phyloP scores from a whole-genome alignment of 2,113 vertebrate species.

The Pseudorectes ferrugineus region DNA sequence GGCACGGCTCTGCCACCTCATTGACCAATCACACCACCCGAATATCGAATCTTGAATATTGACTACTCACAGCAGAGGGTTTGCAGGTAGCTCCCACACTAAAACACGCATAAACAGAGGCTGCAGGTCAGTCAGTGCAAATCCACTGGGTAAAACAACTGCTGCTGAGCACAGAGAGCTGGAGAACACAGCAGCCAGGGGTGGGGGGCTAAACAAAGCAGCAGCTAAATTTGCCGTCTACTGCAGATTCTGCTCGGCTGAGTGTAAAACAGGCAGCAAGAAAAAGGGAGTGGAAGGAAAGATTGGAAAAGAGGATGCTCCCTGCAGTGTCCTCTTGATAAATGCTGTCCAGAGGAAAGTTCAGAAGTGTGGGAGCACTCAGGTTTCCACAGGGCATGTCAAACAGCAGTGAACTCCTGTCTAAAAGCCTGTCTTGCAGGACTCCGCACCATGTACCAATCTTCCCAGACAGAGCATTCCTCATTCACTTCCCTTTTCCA shows the following conservation, averaged over 20 bases:
- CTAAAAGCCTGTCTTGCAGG: not conserved
- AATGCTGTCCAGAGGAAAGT: not conserved
- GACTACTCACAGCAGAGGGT: not conserved
- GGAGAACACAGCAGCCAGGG: not conserved
- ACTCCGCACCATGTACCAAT: not conserved
- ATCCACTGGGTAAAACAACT: not conserved
- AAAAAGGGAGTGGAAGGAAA: not conserved
- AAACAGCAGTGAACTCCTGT: not conserved
- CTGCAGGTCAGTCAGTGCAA: not conserved
- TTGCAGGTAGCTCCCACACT: not conserved
- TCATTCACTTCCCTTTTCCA: not conserved
- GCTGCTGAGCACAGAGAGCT: not conserved
- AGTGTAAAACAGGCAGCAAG: not conserved
- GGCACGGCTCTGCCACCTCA: conserved; percentile 40
- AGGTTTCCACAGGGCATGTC: not conserved
- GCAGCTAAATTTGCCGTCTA: not conserved
- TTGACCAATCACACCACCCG: conserved; percentile 41
- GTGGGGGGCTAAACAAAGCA: not conserved
- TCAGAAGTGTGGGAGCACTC: not conserved
- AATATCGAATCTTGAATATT: conserved; percentile 44
- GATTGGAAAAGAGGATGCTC: not conserved
- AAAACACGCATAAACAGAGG: not conserved
- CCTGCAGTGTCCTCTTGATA: not conserved
- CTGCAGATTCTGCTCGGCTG: not conserved
- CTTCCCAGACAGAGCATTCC: not conserved